Conservation (phyloP, 2,113 vertebrate genomes). For the Xenus cinereus region DNA sequence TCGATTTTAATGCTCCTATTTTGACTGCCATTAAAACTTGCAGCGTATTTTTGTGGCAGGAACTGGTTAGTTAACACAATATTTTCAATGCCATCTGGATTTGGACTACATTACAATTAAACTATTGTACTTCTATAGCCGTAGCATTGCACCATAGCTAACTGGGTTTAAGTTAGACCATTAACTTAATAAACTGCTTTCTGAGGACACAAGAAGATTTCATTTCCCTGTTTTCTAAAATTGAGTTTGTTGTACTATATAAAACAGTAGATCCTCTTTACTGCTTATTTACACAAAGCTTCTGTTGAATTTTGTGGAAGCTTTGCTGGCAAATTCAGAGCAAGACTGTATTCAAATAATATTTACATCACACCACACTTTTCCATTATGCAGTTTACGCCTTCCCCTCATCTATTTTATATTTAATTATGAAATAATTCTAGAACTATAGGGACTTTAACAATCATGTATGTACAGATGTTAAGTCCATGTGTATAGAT, state of each 20-base stretch:
- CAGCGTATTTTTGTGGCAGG: not conserved
- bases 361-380: not conserved
- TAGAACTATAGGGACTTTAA: not conserved
- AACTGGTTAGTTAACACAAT: not conserved
- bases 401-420: not conserved
- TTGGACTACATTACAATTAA: not conserved
- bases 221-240: not conserved
- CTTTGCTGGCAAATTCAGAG: not conserved
- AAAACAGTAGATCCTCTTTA: not conserved
- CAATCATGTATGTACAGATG: not conserved
- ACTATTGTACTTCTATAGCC: not conserved
- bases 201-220: not conserved
- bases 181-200: not conserved
- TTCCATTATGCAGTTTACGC: not conserved
- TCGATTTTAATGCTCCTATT: not conserved
- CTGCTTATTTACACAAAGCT: not conserved
- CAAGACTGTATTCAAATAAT: not conserved
- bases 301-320: not conserved
- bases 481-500: not conserved
- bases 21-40: not conserved
- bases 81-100: not conserved
- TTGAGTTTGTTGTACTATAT: not conserved
- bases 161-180: not conserved
- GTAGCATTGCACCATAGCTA: not conserved
- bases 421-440: not conserved